Percentiles rank a stretch among this genome's conserved stretches.
Conservation (phyloP, 2,888 invertebrate genomes). For the Lepidocyrtoides sp. region DNA sequence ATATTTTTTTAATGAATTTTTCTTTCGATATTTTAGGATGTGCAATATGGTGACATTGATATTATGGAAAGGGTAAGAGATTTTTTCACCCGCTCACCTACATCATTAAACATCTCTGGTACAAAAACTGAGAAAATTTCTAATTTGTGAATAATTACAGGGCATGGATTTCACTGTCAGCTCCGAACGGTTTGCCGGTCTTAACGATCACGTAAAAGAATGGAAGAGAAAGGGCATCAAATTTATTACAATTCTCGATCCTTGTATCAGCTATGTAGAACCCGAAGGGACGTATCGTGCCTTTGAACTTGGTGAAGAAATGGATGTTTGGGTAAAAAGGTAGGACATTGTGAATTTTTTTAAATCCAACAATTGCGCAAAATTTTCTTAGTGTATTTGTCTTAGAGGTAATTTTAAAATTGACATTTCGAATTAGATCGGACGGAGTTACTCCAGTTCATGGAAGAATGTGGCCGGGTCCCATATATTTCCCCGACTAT, state of each 20-base stretch:
- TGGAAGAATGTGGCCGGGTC: constrained; percentile 83
- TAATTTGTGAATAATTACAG: no score
- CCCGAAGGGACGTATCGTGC: constrained; percentile 23
- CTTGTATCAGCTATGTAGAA: constrained; percentile 23
- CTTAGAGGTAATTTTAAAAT: no score
- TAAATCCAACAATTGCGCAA: no score
- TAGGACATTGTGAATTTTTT: no score
- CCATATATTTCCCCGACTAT: constrained; percentile 84
- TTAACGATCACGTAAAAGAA: constrained; percentile 91
- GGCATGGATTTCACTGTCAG: constrained; percentile 94
- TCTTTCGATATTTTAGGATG: constrained; percentile 50
- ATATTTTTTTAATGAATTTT: background rate
- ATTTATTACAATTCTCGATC: constrained; percentile 77
- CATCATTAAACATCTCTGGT: no score
- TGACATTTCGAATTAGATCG: no score
- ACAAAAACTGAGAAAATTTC: no score
- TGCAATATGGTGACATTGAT: constrained; percentile 87
- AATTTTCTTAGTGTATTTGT: no score
- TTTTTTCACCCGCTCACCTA: no score
- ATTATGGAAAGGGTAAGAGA: constrained; percentile 91
- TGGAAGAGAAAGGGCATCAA: constrained; percentile 88
- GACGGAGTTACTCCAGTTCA: constrained; percentile 76
- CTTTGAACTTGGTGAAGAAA: constrained; percentile 68
- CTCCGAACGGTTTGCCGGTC: constrained; percentile 88
- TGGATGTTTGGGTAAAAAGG: constrained; percentile 83